These are phyloP conservation scores for Cheilinus undulatus DNA, from an alignment of 2,113 vertebrate genomes.

Conservation along the genomic window DNA sequence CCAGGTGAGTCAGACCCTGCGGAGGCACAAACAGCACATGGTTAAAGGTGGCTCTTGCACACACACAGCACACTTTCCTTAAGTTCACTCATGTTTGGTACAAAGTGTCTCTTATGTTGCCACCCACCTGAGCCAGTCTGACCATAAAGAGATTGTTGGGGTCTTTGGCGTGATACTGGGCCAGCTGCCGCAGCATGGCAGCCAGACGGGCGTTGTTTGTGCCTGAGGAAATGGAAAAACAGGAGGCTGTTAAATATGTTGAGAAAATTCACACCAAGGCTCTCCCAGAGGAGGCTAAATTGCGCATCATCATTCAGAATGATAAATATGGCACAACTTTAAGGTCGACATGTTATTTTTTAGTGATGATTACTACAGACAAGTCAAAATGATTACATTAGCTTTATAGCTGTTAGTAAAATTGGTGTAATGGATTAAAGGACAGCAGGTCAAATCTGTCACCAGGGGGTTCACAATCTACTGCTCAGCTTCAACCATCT, in stretches of 20 bases:
- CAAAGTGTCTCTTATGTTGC: slow-evolving; percentile 7
- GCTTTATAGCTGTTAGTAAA: too few species aligned
- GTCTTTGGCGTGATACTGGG: slow-evolving; percentile 98
- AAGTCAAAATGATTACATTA: too few species aligned
- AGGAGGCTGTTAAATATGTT: slow-evolving; percentile 4
- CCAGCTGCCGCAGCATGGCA: slow-evolving; percentile 96
- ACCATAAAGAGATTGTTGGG: slow-evolving; percentile 99
- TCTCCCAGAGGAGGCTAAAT: not conserved
- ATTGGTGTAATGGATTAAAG: too few species aligned
- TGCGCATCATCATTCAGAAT: not conserved
- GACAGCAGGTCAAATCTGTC: too few species aligned
- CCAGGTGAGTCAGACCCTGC: slow-evolving; percentile 97
- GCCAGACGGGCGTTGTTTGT: slow-evolving; percentile 97
- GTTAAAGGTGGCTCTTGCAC: slow-evolving; percentile 20
- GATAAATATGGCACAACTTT: not conserved
- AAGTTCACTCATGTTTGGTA: slow-evolving; percentile 4
- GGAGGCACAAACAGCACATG: slow-evolving; percentile 25
- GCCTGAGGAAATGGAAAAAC: slow-evolving; percentile 79
- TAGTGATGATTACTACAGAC: too few species aligned
- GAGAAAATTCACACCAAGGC: not conserved
- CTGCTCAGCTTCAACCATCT: too few species aligned
- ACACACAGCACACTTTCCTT: slow-evolving; percentile 3
- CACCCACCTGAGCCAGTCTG: slow-evolving; percentile 93
- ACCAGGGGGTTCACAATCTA: too few species aligned
- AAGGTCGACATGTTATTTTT: not conserved